Percentiles rank a stretch among this genome's conserved stretches.
These are phyloP conservation scores for Stenchaetothrips biformis DNA, from an alignment of 2,888 invertebrate genomes.

Conservation along the genomic window DNA sequence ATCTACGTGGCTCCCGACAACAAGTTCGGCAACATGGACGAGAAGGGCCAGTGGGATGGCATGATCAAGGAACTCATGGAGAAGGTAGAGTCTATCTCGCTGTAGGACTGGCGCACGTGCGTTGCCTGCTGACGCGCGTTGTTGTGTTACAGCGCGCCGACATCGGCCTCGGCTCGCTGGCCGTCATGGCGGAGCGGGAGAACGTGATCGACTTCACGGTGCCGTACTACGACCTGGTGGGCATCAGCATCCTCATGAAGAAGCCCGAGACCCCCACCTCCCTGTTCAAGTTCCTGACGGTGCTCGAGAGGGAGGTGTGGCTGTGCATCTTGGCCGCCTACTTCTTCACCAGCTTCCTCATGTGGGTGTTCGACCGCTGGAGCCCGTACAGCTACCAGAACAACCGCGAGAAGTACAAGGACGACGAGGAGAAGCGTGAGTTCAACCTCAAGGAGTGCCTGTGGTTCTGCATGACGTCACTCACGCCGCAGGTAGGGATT, in stretches of 20 bases:
- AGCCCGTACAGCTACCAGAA: conserved; percentile 97
- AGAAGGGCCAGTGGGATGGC: conserved; percentile 79
- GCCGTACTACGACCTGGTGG: conserved; percentile 96
- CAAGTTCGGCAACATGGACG: conserved; percentile 84
- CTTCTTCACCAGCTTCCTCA: conserved; percentile 87
- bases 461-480: conserved; percentile 98
- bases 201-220: conserved; percentile 97
- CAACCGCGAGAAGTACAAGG: conserved; percentile 85
- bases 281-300: conserved; percentile 93
- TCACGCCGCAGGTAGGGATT: conserved; percentile 70
- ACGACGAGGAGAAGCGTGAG: conserved; percentile 89
- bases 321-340: conserved; percentile 91
- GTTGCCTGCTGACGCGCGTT: background rate
- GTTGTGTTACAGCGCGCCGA: conserved; percentile 63
- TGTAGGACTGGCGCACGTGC: background rate
- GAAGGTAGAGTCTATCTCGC: conserved; percentile 48
- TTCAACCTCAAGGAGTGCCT: conserved; percentile 94
- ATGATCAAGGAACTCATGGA: conserved; percentile 75
- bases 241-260: conserved; percentile 93
- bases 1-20: conserved; percentile 75
- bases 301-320: conserved; percentile 95
- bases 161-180: conserved; percentile 87
- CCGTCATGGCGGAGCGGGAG: conserved; percentile 96
- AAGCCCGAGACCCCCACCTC: conserved; percentile 84
- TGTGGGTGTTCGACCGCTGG: conserved; percentile 96